Evolutionary conservation across 2,113 vertebrate species (phyloP).

Genomic region (Alosa alosa): DNA sequence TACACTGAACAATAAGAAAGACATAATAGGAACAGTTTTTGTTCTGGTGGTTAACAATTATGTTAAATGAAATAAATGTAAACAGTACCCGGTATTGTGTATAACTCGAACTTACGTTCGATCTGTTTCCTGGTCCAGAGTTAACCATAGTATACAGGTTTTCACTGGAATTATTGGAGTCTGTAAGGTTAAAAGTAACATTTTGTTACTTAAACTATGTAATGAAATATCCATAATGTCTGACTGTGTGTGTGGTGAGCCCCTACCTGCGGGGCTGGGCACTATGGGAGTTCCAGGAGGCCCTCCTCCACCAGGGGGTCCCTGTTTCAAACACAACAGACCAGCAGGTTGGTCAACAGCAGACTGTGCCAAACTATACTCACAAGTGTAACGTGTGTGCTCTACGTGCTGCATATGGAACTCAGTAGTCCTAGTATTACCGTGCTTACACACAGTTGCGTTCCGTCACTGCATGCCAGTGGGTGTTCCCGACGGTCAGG

Average conservation of each 20-base stretch:
- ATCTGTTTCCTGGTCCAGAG: constrained; percentile 93
- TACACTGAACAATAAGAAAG: not conserved
- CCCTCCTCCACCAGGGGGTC: constrained; percentile 91
- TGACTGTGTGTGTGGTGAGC: not conserved
- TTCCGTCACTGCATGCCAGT: too few species aligned
- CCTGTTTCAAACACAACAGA: constrained; percentile 65
- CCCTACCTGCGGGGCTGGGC: constrained; percentile 94
- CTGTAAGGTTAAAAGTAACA: constrained; percentile 64
- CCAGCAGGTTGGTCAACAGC: not conserved
- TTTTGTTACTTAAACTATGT: not conserved
- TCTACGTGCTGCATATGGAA: not conserved
- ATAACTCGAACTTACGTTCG: constrained; percentile 83
- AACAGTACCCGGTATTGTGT: not conserved
- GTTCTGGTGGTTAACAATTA: too few species aligned
- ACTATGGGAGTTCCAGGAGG: constrained; percentile 98
- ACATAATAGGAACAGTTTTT: not conserved
- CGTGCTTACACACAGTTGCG: too few species aligned
- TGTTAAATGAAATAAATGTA: not conserved
- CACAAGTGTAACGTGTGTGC: not conserved
- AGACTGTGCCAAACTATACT: not conserved
- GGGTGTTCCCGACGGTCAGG: too few species aligned
- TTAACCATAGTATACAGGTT: constrained; percentile 99
- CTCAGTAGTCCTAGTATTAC: not conserved
- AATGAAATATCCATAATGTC: not conserved
- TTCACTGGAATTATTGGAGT: constrained; percentile 99